Evolutionary conservation across 1,140 invertebrate genomes (phyloP), one percentile per base, ranked within the genome.

Genomic region (Subanguina moxae): DNA sequence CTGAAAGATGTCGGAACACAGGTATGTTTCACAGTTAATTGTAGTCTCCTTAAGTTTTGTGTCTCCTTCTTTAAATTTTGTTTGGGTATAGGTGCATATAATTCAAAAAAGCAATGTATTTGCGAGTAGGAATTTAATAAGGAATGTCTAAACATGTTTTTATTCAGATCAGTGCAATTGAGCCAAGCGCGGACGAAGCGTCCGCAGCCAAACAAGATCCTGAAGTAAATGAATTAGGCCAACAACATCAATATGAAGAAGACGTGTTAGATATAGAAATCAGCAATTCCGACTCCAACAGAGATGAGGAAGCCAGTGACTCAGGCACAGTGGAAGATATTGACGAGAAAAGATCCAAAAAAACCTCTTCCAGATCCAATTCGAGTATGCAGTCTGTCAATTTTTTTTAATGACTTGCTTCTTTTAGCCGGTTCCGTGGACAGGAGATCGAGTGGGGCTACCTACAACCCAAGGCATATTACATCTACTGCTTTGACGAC

Each of bases 261-360:
- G 66, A 68, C 17, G 23, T 45, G 8, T 9, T 21, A 17, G 43
- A 21, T 1, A 59, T 38, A 38, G 59, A 43, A 9, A 5, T 9
- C 32, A 48, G 43, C 19, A 62, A 62, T 9, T 23, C 30, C 28
- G 21, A 62, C 28, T n/a, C n/a, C 15, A 48, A 11, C 27, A 42
- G 64, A 19, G 64, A 52, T 5, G 48, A 52, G 17, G 48, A 52
- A 52, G 59, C 27, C 46, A 59, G 68, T 19, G 70, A 72, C 62
- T 72, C 70, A 11, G 70, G 70, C 46, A 72, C 70, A 43, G 70
- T 72, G 7, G 70, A 72, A 23, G 70, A 72, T 42, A 72, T 72
- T 45, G 68, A 64, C 28, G 58, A 56, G 15, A 42, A 19, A 48
- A 42, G 52, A 25, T 21, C 21, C 27, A 43, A 38, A 25, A 52